These are phyloP conservation scores for Buteo buteo DNA, from an alignment of 2,113 vertebrate species.

Conservation along the genomic window DNA sequence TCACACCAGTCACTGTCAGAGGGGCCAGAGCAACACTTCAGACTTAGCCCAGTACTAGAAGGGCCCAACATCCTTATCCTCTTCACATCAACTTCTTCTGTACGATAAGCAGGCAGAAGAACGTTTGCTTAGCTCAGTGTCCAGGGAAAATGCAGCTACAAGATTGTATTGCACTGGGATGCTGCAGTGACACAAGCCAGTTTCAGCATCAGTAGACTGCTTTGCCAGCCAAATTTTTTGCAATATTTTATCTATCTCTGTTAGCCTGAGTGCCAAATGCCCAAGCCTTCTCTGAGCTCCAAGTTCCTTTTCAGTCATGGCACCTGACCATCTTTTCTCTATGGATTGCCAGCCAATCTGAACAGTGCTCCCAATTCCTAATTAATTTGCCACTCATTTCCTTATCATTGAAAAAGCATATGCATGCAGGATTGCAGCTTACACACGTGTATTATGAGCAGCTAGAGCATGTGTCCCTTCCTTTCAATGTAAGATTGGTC, in stretches of 20 bases:
- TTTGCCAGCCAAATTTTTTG: neutral
- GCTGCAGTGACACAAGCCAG: neutral
- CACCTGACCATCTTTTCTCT: neutral
- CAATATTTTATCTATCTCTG: neutral
- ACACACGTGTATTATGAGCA: neutral
- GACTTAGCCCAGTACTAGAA: neutral
- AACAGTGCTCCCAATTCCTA: neutral
- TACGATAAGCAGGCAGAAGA: neutral
- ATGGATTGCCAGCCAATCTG: neutral
- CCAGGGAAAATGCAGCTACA: neutral
- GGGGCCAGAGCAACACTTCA: neutral
- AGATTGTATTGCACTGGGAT: neutral
- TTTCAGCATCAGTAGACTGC: neutral
- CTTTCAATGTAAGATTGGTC: neutral
- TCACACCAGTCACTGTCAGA: neutral
- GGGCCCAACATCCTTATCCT: neutral
- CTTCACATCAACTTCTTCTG: neutral
- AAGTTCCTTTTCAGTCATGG: neutral
- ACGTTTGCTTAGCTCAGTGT: neutral
- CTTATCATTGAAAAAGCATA: neutral
- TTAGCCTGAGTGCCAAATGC: neutral
- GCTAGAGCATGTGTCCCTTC: neutral
- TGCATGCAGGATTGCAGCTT: neutral
- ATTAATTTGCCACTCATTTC: conserved; percentile 2
- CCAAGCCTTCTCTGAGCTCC: neutral